A percentile compares a stretch with the other conserved stretches of the same genome.
Conservation (phyloP, 2,113 vertebrate genomes). For the Ictalurus furcatus region DNA sequence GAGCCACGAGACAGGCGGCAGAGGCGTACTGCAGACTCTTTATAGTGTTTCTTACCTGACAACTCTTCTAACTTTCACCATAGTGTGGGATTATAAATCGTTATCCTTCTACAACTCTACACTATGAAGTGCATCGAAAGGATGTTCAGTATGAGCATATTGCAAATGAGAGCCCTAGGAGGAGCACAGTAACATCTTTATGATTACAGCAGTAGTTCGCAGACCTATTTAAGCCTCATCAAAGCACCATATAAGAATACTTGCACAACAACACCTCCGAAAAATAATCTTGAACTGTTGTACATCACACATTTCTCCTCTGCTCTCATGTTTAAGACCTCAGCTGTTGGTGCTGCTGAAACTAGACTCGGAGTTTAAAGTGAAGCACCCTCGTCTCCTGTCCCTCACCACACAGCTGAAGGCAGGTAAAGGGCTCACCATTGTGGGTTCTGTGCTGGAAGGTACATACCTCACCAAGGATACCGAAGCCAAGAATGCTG, state of each 20-base stretch:
- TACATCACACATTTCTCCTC: background rate
- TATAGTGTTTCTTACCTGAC: background rate
- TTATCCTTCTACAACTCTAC: background rate
- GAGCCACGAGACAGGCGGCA: background rate
- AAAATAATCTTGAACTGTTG: background rate
- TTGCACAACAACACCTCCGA: background rate
- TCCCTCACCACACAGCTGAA: constrained; percentile 92
- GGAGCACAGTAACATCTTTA: background rate
- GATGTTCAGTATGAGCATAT: background rate
- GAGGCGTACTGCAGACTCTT: background rate
- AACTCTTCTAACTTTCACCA: background rate
- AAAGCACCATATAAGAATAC: background rate
- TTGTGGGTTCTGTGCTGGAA: constrained; percentile 89
- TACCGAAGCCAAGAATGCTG: constrained; percentile 80
- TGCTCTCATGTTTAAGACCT: constrained; percentile 72
- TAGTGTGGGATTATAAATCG: background rate
- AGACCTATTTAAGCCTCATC: background rate
- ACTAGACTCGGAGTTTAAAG: constrained; percentile 80
- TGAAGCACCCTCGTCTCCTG: constrained; percentile 89
- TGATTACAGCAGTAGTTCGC: no score
- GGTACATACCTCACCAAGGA: constrained; percentile 89
- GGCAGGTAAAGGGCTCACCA: constrained; percentile 94
- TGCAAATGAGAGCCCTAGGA: background rate
- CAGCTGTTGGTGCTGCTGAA: constrained; percentile 90
- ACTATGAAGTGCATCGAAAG: background rate